phyloP scores from a whole-genome alignment of 2,888 invertebrate species.

The Stenoptilia bipunctidactyla region DNA sequence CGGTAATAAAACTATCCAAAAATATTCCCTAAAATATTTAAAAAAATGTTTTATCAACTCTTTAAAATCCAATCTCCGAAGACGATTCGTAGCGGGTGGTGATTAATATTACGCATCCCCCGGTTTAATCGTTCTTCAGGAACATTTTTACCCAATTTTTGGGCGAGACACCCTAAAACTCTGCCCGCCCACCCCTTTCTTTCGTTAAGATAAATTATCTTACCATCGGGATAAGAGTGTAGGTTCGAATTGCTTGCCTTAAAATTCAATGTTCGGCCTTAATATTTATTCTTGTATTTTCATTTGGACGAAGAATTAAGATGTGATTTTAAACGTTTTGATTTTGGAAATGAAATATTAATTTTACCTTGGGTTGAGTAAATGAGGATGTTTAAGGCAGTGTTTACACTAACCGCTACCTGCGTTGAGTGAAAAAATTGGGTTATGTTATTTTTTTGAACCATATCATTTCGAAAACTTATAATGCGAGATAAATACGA shows the following conservation, averaged over 20 bases:
- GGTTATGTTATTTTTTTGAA: too few species aligned
- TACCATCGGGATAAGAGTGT: conserved; percentile 70
- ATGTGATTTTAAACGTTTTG: conserved; percentile 4
- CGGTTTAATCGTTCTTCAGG: conserved; percentile 70
- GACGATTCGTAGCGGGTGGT: conserved; percentile 62
- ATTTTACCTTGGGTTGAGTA: neutral
- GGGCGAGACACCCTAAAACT: conserved; percentile 34
- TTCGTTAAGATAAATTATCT: conserved; percentile 72
- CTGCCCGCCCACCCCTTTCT: conserved; percentile 61
- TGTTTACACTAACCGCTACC: too few species aligned
- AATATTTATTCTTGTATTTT: conserved; percentile 27
- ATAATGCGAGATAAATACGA: too few species aligned
- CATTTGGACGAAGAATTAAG: conserved; percentile 5
- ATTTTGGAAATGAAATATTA: conserved; percentile 10
- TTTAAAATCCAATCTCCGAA: conserved; percentile 45
- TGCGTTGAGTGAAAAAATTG: too few species aligned
- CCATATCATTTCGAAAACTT: too few species aligned
- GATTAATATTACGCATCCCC: conserved; percentile 72
- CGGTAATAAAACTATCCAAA: too few species aligned
- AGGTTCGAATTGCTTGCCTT: conserved; percentile 70
- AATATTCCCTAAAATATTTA: neutral
- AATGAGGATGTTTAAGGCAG: neutral
- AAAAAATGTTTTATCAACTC: conserved; percentile 27
- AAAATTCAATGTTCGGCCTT: conserved; percentile 63
- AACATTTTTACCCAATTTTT: conserved; percentile 73